These are phyloP conservation scores for Pimpla rufipes DNA, from an alignment of 2,888 invertebrate species.

Conservation along the genomic window DNA sequence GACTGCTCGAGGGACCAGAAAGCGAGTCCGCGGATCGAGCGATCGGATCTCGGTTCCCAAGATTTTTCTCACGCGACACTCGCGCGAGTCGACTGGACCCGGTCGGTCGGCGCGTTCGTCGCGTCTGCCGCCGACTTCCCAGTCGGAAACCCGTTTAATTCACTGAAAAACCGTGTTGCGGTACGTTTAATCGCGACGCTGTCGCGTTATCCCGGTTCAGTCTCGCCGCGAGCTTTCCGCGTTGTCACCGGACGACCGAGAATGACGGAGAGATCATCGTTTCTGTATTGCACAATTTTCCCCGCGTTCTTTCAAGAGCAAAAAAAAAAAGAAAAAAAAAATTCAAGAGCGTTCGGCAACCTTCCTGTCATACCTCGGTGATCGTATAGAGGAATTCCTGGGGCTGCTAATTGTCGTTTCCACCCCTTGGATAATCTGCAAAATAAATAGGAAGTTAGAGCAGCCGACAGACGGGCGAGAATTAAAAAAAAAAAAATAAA, in stretches of 20 bases:
- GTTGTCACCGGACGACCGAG: conserved; percentile 7
- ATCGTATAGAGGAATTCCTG: conserved; percentile 9
- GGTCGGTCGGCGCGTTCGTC: conserved; percentile 28
- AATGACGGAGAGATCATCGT: neutral
- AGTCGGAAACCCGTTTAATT: conserved; percentile 61
- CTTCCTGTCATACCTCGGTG: neutral
- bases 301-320: conserved; percentile 17
- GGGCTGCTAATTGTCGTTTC: conserved; percentile 15
- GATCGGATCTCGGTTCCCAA: conserved; percentile 44
- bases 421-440: neutral
- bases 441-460: conserved; percentile 15
- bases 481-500: neutral
- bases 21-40: conserved; percentile 41
- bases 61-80: conserved; percentile 57
- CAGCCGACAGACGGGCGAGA: conserved; percentile 6
- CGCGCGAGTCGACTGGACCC: conserved; percentile 8
- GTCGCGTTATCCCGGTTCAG: conserved; percentile 24
- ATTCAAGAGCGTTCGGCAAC: conserved; percentile 26
- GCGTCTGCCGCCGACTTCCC: conserved; percentile 15
- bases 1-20: conserved; percentile 40
- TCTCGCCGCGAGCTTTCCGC: conserved; percentile 34
- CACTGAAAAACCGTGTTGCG: conserved; percentile 56
- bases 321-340: too few species aligned
- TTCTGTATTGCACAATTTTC: conserved; percentile 26
- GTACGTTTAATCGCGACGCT: conserved; percentile 38